phyloP scores from a whole-genome alignment of 2,888 invertebrate species.

The Cephus nigrinus region DNA sequence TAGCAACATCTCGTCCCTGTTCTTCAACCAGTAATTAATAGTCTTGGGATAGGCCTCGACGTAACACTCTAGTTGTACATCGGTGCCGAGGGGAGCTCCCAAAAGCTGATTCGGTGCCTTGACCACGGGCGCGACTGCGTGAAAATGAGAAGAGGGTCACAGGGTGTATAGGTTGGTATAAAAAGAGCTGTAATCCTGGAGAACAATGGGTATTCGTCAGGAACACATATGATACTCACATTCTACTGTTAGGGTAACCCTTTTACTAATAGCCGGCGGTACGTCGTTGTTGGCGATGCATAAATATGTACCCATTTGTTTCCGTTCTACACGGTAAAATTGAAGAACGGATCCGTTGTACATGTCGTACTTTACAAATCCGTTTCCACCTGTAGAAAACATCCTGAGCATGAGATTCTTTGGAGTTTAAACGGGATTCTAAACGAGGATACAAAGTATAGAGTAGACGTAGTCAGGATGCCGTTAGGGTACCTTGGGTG shows the following conservation, averaged over 20 bases:
- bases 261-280: slow-evolving; percentile 89
- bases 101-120: slow-evolving; percentile 90
- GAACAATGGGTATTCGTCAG: not conserved
- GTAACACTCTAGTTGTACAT: slow-evolving; percentile 87
- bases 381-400: slow-evolving; percentile 45
- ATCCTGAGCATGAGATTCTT: slow-evolving; percentile 9
- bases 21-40: slow-evolving; percentile 84
- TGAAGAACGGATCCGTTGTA: slow-evolving; percentile 81
- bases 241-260: slow-evolving; percentile 88
- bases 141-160: not conserved
- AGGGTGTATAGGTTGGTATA: not conserved
- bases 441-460: slow-evolving; percentile 20
- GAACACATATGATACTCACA: slow-evolving; percentile 73
- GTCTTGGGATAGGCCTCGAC: slow-evolving; percentile 87
- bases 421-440: slow-evolving; percentile 26
- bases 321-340: slow-evolving; percentile 83
- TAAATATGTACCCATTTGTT: slow-evolving; percentile 92
- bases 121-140: slow-evolving; percentile 86
- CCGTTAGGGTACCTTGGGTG: not conserved
- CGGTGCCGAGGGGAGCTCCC: slow-evolving; percentile 86
- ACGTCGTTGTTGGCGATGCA: slow-evolving; percentile 94
- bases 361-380: slow-evolving; percentile 68
- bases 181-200: not conserved
- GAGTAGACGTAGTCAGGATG: slow-evolving; percentile 5
- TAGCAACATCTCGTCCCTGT: slow-evolving; percentile 75